A percentile compares a stretch with the other conserved stretches of the same genome.
These are phyloP conservation scores for Pseudeuparius sepicola DNA, from an alignment of 2,888 invertebrate genomes.

Conservation along the genomic window DNA sequence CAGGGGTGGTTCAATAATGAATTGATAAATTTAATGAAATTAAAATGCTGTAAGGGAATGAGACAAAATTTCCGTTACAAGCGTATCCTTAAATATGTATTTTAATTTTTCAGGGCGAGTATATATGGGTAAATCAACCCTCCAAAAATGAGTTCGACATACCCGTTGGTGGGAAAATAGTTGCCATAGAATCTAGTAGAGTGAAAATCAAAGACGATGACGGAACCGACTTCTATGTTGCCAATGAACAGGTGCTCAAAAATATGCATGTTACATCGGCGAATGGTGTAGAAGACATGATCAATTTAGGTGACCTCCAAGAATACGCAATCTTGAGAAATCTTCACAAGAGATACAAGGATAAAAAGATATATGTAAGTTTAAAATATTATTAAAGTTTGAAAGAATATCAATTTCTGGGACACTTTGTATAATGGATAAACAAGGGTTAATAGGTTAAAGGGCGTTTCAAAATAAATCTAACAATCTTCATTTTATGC, in stretches of 20 bases:
- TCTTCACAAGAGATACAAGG: conserved; percentile 77
- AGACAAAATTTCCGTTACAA: too few species aligned
- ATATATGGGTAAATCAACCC: conserved; percentile 79
- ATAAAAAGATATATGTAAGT: conserved; percentile 86
- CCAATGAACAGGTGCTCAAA: conserved; percentile 52
- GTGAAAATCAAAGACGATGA: conserved; percentile 77
- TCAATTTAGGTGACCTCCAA: conserved; percentile 85
- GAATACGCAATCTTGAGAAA: conserved; percentile 90
- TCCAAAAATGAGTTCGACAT: conserved; percentile 67
- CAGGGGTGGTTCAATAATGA: too few species aligned
- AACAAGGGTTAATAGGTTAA: too few species aligned
- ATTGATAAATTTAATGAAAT: too few species aligned
- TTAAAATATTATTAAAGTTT: too few species aligned
- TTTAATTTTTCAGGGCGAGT: conserved; percentile 56
- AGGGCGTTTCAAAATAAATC: too few species aligned
- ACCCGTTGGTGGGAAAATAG: conserved; percentile 75
- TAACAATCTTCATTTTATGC: too few species aligned
- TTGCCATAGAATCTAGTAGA: conserved; percentile 63
- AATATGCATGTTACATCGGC: conserved; percentile 71
- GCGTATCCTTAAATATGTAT: too few species aligned
- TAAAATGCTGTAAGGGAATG: too few species aligned
- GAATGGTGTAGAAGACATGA: conserved; percentile 89
- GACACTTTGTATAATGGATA: too few species aligned
- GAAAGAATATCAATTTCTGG: too few species aligned
- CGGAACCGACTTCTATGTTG: conserved; percentile 58